Conservation (phyloP, 2,888 invertebrate species). For the Druceiella hillmani region DNA sequence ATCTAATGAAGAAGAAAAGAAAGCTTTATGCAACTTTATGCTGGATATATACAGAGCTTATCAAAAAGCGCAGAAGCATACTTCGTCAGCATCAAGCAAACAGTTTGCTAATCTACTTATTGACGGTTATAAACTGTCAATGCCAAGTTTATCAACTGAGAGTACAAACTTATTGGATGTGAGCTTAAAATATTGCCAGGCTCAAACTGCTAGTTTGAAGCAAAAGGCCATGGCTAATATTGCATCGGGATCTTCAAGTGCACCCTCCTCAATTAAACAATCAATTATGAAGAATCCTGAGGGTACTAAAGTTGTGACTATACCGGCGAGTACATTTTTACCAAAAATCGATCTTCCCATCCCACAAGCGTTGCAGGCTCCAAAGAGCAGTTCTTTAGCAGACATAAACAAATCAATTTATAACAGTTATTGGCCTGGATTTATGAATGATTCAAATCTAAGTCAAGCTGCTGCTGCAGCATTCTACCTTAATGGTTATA, state of each 20-base stretch:
- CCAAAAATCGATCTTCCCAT: conserved; percentile 16
- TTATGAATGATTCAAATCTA: too few species aligned
- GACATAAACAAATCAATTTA: too few species aligned
- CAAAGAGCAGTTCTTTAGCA: too few species aligned
- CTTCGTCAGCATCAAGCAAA: conserved; percentile 44
- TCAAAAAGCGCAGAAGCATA: conserved; percentile 61
- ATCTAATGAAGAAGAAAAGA: conserved; percentile 43
- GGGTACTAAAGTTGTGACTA: conserved; percentile 34
- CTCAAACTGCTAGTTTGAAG: conserved; percentile 54
- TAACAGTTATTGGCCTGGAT: too few species aligned
- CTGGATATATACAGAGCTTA: conserved; percentile 62
- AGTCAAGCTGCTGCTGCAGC: too few species aligned
- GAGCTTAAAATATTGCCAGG: conserved; percentile 66
- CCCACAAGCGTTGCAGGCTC: too few species aligned
- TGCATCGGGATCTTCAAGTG: too few species aligned
- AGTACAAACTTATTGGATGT: conserved; percentile 59
- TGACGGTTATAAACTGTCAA: conserved; percentile 65
- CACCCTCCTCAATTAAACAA: too few species aligned
- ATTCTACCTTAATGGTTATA: too few species aligned
- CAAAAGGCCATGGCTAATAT: conserved; percentile 42
- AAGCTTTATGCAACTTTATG: conserved; percentile 47
- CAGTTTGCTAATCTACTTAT: conserved; percentile 59
- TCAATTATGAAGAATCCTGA: conserved; percentile 33
- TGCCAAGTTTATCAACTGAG: conserved; percentile 56
- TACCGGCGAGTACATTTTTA: conserved; percentile 27